Evolutionary conservation across 2,797 vertebrate genomes (phyloP).

Genomic region (Otus scops): DNA sequence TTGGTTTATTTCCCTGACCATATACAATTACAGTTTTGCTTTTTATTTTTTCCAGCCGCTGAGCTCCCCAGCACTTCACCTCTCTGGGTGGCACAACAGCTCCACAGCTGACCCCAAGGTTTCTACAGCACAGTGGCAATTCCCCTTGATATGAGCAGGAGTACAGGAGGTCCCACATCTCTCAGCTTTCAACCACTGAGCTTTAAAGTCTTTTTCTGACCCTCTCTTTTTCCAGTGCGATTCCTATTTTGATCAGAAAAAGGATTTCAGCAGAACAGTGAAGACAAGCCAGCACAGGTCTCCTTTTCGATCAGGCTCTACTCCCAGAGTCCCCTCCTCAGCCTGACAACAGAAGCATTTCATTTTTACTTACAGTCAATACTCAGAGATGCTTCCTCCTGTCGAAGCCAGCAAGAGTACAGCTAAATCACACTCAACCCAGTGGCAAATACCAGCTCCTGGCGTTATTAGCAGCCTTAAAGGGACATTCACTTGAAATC

Average conservation of each 20-base stretch:
- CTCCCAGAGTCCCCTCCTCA: background rate
- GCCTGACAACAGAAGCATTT: background rate
- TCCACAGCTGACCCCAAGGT: background rate
- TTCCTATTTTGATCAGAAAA: background rate
- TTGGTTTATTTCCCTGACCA: background rate
- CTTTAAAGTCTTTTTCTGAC: background rate
- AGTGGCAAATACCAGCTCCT: background rate
- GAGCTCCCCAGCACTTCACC: background rate
- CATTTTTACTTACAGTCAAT: constrained; percentile 13
- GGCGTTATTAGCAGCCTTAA: background rate
- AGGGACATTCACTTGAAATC: background rate
- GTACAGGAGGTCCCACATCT: rapidly evolving
- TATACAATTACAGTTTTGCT: background rate
- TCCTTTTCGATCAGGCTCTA: background rate
- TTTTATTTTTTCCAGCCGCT: background rate
- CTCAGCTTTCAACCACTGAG: background rate
- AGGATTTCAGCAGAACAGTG: background rate
- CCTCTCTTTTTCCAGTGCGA: background rate
- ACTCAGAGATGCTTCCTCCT: background rate
- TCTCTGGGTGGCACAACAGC: background rate
- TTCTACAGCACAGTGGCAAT: background rate
- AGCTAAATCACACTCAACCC: background rate
- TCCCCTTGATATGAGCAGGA: background rate
- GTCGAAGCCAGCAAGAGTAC: background rate
- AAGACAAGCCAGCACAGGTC: background rate